Percentiles rank a stretch among this genome's conserved stretches.
Conservation (phyloP, 2,113 vertebrate species). For the Rhinopomastus cyanomelas region DNA sequence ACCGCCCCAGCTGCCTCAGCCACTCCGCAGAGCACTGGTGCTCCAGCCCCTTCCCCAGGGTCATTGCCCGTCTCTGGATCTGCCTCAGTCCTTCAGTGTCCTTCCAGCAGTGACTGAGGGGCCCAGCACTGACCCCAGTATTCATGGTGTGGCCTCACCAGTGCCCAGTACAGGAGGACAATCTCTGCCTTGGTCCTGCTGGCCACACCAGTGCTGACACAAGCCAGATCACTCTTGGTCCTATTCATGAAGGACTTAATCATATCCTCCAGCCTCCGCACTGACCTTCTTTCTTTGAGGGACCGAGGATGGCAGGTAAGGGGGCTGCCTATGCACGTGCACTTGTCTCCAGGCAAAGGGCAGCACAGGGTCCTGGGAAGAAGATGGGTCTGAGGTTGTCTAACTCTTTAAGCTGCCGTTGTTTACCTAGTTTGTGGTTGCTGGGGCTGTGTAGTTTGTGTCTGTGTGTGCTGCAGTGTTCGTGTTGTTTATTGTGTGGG, state of each 20-base stretch:
- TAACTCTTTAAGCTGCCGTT: not conserved
- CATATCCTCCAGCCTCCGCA: not conserved
- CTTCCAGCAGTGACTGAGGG: not conserved
- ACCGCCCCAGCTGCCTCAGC: not conserved
- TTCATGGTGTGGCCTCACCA: not conserved
- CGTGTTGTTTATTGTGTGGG: conserved; percentile 19
- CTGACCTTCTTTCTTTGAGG: not conserved
- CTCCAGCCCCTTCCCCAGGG: not conserved
- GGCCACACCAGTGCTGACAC: not conserved
- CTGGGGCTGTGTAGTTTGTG: not conserved
- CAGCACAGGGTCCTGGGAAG: not conserved
- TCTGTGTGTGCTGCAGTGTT: not conserved
- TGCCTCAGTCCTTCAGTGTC: not conserved
- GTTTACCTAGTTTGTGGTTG: not conserved
- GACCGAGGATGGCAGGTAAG: accelerated
- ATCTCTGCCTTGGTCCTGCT: not conserved
- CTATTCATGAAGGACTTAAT: not conserved
- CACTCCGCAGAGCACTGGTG: not conserved
- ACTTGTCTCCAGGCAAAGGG: not conserved
- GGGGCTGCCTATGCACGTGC: accelerated
- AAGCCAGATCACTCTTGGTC: not conserved
- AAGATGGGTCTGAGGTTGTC: not conserved
- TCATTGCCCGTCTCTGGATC: not conserved
- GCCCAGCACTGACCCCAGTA: not conserved
- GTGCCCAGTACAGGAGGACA: not conserved